Conservation (phyloP, 2,113 vertebrate genomes). For the Pycnonotus jocosus region DNA sequence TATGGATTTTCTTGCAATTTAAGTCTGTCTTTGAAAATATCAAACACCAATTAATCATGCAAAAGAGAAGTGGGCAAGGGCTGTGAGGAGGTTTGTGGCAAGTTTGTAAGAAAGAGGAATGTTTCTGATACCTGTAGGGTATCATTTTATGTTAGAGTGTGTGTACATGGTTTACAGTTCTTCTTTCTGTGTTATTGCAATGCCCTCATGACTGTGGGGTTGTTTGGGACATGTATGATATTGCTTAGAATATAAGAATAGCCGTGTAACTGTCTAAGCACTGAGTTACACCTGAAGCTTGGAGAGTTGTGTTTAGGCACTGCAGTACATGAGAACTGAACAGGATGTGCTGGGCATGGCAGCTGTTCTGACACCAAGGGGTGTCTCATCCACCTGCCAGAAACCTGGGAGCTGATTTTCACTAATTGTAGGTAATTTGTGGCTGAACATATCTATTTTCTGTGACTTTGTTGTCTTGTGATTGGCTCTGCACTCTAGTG, state of each 20-base stretch:
- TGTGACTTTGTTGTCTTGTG: not conserved
- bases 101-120: not conserved
- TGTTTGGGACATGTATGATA: not conserved
- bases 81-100: not conserved
- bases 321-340: not conserved
- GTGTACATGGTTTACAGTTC: not conserved
- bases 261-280: not conserved
- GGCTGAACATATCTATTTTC: not conserved
- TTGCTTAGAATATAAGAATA: not conserved
- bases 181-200: not conserved
- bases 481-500: not conserved
- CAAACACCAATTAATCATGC: not conserved
- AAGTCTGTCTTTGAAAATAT: not conserved
- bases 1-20: not conserved
- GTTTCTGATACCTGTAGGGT: not conserved
- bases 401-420: not conserved
- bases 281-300: not conserved
- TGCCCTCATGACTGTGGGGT: not conserved
- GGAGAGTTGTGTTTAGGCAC: not conserved
- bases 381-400: not conserved
- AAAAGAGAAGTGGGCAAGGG: not conserved
- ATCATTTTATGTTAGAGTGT: fast-evolving
- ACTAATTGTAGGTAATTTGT: not conserved
- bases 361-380: not conserved
- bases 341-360: not conserved